Evolutionary conservation across 2,797 vertebrate species (phyloP), one percentile per base, ranked within the genome.

Genomic region (Molossus alvarezi): DNA sequence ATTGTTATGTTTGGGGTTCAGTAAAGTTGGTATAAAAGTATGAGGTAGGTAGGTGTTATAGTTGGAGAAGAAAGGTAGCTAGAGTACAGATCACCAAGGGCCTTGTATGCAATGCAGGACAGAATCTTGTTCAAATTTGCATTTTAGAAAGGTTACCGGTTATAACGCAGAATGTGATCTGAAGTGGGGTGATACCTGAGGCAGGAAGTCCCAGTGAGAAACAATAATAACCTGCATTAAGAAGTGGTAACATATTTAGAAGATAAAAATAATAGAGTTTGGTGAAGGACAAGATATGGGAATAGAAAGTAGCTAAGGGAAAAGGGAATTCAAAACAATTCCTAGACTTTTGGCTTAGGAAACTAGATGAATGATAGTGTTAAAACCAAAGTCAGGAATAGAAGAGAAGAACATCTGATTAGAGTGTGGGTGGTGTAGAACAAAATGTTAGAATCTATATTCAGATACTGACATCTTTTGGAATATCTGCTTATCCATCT

Each of bases 221-320:
- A 93, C n/a, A 29, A 29, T 51, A 87, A 75, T 51, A 79, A 82
- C 18, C 10, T 90, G 60, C 86, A 33, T 27, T 83, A 84, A 64
- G 58, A 86, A 79, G 29, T 21, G 37, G 37, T 45, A 60, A 86
- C 5, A 51, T 67, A 86, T 37, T 69, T 79, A 69, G 29, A 45
- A 79, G 29, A 86, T 13, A 71, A 29, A 86, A 86, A 48, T 48
- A 58, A 60, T 1, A 60, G 23, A 65, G 41, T 41, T 45, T 67
- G 81, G 72, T n/a, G 48, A 80, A 86, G 20, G 37, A 37, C 21
- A 87, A 60, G 64, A 80, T 72, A 53, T 41, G 41, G 13, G n/a
- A 93, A 10, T 9, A 87, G 9, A 11, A 80, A 58, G 64, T 51
- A 87, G 23, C 12, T n/a, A 93, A 72, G 55, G 17, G 45, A 71